A percentile compares a stretch with the other conserved stretches of the same genome.
Evolutionary conservation across 2,113 vertebrate species (phyloP).

Genomic region (Meriones unguiculatus): DNA sequence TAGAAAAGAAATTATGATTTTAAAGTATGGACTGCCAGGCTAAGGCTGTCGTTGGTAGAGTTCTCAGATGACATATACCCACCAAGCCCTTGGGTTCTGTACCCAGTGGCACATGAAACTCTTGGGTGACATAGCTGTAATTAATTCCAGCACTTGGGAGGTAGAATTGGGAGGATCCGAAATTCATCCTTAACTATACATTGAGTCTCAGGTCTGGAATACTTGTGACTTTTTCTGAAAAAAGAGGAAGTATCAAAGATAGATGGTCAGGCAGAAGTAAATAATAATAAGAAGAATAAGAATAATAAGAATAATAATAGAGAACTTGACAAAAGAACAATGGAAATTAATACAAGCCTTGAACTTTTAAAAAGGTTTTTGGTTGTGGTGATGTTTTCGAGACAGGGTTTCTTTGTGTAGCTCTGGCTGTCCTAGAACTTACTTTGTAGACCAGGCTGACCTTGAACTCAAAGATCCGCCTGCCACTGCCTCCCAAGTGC

Average conservation of each 20-base stretch:
- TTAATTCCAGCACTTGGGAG: not conserved
- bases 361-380: not conserved
- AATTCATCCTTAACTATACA: not conserved
- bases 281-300: not conserved
- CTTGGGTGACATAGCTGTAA: not conserved
- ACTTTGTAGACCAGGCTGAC: no score
- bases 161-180: not conserved
- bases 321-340: not conserved
- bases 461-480: no score
- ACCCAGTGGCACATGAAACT: not conserved
- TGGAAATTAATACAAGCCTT: not conserved
- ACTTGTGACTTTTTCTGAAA: not conserved
- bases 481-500: no score
- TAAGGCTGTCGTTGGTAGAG: not conserved
- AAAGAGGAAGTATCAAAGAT: not conserved
- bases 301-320: no score
- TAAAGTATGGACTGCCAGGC: not conserved
- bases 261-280: not conserved
- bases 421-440: no score
- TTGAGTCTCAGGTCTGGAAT: not conserved
- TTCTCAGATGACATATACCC: no score
- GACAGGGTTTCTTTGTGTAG: no score
- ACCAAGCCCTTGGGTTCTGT: not conserved
- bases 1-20: constrained; percentile 52
- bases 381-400: not conserved